A percentile compares a stretch with the other conserved stretches of the same genome.
Evolutionary conservation across 2,888 invertebrate species (phyloP).

Genomic region (Chrysina gloriosa): DNA sequence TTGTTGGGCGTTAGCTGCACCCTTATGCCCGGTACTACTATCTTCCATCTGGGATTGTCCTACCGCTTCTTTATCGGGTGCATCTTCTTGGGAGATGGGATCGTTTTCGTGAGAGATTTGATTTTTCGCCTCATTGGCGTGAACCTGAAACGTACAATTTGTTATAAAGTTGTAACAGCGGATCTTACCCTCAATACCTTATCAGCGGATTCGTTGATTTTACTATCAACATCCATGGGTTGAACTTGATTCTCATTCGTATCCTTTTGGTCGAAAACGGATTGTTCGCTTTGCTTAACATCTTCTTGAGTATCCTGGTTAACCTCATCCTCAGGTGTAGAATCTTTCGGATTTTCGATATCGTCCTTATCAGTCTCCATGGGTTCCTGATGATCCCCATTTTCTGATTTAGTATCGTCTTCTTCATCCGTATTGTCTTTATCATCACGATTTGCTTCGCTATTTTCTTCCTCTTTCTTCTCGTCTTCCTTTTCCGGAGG

Average conservation of each 20-base stretch:
- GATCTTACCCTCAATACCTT: slow-evolving; percentile 57
- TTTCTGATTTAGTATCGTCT: slow-evolving; percentile 54
- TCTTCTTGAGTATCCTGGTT: slow-evolving; percentile 51
- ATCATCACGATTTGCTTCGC: too few relatives aligned
- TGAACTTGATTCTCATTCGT: slow-evolving; percentile 63
- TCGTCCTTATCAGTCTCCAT: slow-evolving; percentile 64
- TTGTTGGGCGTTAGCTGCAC: slow-evolving; percentile 63
- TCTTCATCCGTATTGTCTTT: slow-evolving; percentile 56
- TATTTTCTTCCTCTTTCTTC: slow-evolving; percentile 47
- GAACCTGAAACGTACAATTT: slow-evolving; percentile 63
- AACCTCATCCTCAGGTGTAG: slow-evolving; percentile 51
- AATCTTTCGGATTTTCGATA: slow-evolving; percentile 63
- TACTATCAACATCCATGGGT: slow-evolving; percentile 64
- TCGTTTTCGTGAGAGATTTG: slow-evolving; percentile 62
- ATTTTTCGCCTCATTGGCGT: slow-evolving; percentile 58
- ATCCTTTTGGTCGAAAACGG: slow-evolving; percentile 59
- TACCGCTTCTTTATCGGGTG: slow-evolving; percentile 74
- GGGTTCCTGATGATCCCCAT: slow-evolving; percentile 56
- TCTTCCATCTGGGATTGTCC: slow-evolving; percentile 83
- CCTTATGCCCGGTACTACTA: slow-evolving; percentile 77
- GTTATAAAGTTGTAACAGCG: not conserved
- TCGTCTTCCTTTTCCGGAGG: slow-evolving; percentile 57
- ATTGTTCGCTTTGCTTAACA: slow-evolving; percentile 39
- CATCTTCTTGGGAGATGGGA: slow-evolving; percentile 69
- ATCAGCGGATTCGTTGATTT: slow-evolving; percentile 63